phyloP scores from a whole-genome alignment of 2,888 invertebrate genomes.

The Apamea epomidion region DNA sequence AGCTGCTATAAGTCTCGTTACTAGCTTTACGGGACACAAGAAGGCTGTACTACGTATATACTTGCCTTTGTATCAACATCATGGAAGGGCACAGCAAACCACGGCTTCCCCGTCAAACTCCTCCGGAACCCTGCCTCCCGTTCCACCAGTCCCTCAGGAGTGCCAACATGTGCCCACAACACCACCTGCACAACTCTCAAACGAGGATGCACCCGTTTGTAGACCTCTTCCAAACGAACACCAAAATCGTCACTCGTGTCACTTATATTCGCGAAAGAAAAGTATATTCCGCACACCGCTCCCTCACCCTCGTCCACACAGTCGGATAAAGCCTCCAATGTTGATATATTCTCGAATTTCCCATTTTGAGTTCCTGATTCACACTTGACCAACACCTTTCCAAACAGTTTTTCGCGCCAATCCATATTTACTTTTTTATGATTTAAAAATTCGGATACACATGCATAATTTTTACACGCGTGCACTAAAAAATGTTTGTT shows the following conservation, averaged over 20 bases:
- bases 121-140: constrained; percentile 92
- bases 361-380: constrained; percentile 84
- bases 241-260: constrained; percentile 93
- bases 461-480: constrained; percentile 40
- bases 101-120: constrained; percentile 92
- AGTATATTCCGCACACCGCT: constrained; percentile 92
- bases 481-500: constrained; percentile 49
- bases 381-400: constrained; percentile 89
- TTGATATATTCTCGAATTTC: constrained; percentile 85
- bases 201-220: constrained; percentile 85
- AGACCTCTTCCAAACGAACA: constrained; percentile 91
- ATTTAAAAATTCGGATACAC: constrained; percentile 43
- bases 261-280: constrained; percentile 93
- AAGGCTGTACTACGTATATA: neutral
- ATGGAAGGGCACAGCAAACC: constrained; percentile 93
- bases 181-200: constrained; percentile 93
- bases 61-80: constrained; percentile 93
- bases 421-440: constrained; percentile 79
- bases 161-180: constrained; percentile 91
- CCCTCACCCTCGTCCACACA: constrained; percentile 88
- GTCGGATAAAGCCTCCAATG: constrained; percentile 85
- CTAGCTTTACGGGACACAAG: neutral
- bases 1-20: neutral
- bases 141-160: constrained; percentile 91
- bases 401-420: constrained; percentile 92